Evolutionary conservation across 2,113 vertebrate species (phyloP).

Genomic region (Odocoileus virginianus): DNA sequence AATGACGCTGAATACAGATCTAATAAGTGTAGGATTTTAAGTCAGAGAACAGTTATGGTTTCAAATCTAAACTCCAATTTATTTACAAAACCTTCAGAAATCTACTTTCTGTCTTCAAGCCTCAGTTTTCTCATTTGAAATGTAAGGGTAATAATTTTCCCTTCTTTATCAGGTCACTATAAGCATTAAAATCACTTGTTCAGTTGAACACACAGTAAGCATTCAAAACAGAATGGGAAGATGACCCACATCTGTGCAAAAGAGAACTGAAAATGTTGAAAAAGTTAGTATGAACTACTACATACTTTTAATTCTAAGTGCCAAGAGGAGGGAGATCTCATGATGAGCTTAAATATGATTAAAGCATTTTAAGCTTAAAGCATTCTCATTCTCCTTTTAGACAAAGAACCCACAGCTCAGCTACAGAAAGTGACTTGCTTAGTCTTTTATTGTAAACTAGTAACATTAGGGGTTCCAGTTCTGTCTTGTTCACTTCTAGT

Average conservation of each 20-base stretch:
- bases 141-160: neutral
- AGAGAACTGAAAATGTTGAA: neutral
- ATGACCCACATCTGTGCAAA: neutral
- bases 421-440: neutral
- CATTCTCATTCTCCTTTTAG: neutral
- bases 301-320: neutral
- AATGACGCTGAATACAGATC: neutral
- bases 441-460: neutral
- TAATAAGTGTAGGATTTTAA: neutral
- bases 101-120: neutral
- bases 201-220: neutral
- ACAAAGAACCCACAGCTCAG: neutral
- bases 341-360: neutral
- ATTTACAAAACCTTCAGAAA: neutral
- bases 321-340: neutral
- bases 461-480: neutral
- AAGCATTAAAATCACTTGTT: neutral
- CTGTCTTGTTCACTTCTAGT: neutral
- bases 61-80: neutral
- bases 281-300: neutral
- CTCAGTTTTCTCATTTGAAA: neutral
- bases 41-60: neutral
- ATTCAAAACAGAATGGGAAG: neutral
- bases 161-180: neutral
- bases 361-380: neutral